Conservation (phyloP, 2,797 vertebrate genomes). For the Squalus acanthias region DNA sequence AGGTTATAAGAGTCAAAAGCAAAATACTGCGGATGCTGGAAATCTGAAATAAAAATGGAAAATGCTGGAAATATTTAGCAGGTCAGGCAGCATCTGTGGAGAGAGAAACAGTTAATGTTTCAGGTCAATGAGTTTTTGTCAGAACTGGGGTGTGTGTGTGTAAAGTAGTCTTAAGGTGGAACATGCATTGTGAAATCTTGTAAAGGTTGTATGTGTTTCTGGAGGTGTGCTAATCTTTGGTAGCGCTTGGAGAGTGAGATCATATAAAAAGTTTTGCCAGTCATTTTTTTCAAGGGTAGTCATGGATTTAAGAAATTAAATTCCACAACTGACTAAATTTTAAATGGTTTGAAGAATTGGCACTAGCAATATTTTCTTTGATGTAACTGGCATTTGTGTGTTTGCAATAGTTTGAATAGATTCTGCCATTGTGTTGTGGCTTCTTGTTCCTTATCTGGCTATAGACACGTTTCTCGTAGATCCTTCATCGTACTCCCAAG, state of each 20-base stretch:
- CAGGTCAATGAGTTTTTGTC: no score
- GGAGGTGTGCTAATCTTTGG: not conserved
- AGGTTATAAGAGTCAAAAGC: not conserved
- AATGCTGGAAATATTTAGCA: no score
- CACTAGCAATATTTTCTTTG: not conserved
- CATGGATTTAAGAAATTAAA: not conserved
- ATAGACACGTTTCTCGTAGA: no score
- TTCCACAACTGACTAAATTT: not conserved
- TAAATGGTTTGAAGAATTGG: not conserved
- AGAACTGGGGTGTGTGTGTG: not conserved
- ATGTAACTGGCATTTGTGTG: not conserved
- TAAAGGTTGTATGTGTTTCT: not conserved
- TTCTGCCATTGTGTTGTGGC: no score
- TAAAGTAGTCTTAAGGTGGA: not conserved
- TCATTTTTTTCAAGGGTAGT: not conserved
- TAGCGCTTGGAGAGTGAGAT: not conserved
- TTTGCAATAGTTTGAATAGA: not conserved
- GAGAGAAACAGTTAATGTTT: no score
- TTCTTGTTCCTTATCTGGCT: no score
- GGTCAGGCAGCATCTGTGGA: no score
- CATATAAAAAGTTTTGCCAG: not conserved
- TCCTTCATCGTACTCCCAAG: no score
- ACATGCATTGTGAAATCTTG: not conserved
- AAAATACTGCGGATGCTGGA: no score
- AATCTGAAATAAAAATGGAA: no score